phyloP scores from a whole-genome alignment of 2,888 invertebrate genomes.

The Acrocyrtus sp. region DNA sequence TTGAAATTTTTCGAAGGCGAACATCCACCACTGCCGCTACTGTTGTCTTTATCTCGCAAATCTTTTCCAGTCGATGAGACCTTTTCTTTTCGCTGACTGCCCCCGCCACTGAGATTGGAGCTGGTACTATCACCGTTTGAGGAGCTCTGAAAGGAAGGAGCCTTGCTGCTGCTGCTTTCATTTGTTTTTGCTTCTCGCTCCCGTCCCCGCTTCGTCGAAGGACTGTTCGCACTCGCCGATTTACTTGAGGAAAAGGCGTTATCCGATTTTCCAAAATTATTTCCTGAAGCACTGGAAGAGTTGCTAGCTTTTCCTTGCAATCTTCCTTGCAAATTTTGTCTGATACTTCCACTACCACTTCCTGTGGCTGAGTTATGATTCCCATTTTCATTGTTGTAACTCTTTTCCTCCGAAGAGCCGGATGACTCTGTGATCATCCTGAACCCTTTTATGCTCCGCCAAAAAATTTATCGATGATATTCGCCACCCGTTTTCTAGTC shows the following conservation, averaged over 20 bases:
- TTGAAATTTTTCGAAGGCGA: conserved; percentile 34
- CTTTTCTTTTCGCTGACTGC: conserved; percentile 34
- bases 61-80: conserved; percentile 39
- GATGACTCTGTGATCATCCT: conserved; percentile 51
- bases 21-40: no score
- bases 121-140: conserved; percentile 32
- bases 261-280: conserved; percentile 51
- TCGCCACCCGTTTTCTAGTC: no score
- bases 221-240: no score
- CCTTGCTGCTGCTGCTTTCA: not conserved
- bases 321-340: conserved; percentile 53
- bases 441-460: no score
- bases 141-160: conserved; percentile 10
- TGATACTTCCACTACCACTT: conserved; percentile 36
- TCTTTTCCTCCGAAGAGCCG: conserved; percentile 51
- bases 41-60: conserved; percentile 10
- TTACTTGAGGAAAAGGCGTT: no score
- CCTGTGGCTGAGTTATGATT: conserved; percentile 43
- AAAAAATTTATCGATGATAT: no score
- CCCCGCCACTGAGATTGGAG: no score
- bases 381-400: conserved; percentile 50
- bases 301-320: conserved; percentile 45
- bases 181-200: no score
- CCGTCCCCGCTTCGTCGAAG: no score
- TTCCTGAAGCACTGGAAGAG: conserved; percentile 41